Evolutionary conservation across 2,113 vertebrate species (phyloP).

Genomic region (Oncorhynchus clarkii): DNA sequence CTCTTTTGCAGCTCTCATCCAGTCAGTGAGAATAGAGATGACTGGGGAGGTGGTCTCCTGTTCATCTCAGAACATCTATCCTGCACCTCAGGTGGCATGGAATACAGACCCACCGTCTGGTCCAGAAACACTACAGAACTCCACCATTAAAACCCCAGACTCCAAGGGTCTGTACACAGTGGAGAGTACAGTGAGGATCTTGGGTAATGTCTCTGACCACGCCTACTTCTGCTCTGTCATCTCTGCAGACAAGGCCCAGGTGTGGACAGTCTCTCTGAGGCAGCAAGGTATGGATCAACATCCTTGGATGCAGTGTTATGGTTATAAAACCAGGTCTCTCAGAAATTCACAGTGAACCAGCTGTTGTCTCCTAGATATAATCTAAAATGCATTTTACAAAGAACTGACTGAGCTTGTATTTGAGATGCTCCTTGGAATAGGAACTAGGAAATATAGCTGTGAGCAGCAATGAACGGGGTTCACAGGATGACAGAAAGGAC

Average conservation of each 20-base stretch:
- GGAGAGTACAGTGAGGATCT: conserved; percentile 62
- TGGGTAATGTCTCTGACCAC: conserved; percentile 60
- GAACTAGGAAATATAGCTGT: too few relatives aligned
- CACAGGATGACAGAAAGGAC: too few relatives aligned
- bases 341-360: too few relatives aligned
- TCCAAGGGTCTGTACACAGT: conserved; percentile 70
- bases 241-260: conserved; percentile 67
- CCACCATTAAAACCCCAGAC: conserved; percentile 63
- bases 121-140: conserved; percentile 44
- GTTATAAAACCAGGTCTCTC: not conserved
- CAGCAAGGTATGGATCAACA: conserved; percentile 61
- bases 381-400: too few relatives aligned
- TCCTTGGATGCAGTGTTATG: not conserved
- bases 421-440: not conserved
- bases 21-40: conserved; percentile 68
- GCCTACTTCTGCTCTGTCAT: conserved; percentile 72
- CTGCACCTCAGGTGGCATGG: conserved; percentile 63
- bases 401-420: not conserved
- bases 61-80: conserved; percentile 69
- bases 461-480: too few relatives aligned
- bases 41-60: conserved; percentile 58
- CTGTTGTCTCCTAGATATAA: too few relatives aligned
- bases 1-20: conserved; percentile 63
- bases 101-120: conserved; percentile 40
- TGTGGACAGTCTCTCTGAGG: conserved; percentile 70